Evolutionary conservation across 2,888 invertebrate genomes (phyloP).

Genomic region (Mayetiola destructor): DNA sequence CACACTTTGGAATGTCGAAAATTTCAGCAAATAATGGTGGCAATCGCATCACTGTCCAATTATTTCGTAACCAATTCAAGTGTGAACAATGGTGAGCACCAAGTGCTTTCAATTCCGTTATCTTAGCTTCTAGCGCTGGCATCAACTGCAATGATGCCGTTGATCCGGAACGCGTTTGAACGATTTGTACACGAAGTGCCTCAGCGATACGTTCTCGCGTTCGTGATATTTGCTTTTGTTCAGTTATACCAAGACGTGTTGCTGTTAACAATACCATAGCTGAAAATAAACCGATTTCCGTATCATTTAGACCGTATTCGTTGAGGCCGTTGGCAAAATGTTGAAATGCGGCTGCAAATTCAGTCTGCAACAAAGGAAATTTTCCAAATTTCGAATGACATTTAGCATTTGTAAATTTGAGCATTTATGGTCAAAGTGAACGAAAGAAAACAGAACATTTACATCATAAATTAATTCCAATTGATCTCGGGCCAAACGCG

Average conservation of each 20-base stretch:
- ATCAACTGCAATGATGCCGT: constrained; percentile 34
- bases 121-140: constrained; percentile 39
- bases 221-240: constrained; percentile 61
- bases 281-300: constrained; percentile 79
- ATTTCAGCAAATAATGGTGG: constrained; percentile 93
- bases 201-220: constrained; percentile 71
- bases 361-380: constrained; percentile 64
- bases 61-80: constrained; percentile 78
- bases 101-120: constrained; percentile 65
- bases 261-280: constrained; percentile 71
- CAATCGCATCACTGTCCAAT: constrained; percentile 70
- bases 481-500: constrained; percentile 57
- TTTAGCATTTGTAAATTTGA: background rate
- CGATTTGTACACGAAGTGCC: constrained; percentile 69
- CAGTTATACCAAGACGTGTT: constrained; percentile 66
- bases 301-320: constrained; percentile 64
- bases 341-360: constrained; percentile 69
- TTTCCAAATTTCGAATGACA: constrained; percentile 16
- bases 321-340: constrained; percentile 65
- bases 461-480: constrained; percentile 80
- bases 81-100: constrained; percentile 71
- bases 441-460: constrained; percentile 35
- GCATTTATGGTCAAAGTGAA: too few relatives aligned
- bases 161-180: constrained; percentile 32
- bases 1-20: constrained; percentile 85